phyloP scores from a whole-genome alignment of 1,140 invertebrate genomes.

The Bombus cullumanus region DNA sequence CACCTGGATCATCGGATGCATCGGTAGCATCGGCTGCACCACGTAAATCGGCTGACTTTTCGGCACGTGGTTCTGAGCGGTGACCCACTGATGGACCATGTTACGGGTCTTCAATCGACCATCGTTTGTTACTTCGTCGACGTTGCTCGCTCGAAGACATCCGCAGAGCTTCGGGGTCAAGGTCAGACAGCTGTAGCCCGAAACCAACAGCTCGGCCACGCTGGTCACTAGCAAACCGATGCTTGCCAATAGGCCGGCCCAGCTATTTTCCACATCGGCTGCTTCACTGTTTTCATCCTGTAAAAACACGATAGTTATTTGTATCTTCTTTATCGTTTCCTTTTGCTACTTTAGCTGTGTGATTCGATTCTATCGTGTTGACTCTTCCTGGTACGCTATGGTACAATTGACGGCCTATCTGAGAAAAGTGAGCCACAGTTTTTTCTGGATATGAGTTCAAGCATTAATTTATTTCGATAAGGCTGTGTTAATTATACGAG shows the following conservation, averaged over 20 bases:
- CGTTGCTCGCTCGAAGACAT: slow-evolving; percentile 69
- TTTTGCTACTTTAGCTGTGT: not conserved
- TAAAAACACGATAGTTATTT: not conserved
- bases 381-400: too few species aligned
- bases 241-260: slow-evolving; percentile 77
- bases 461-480: too few species aligned
- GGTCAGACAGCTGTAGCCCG: slow-evolving; percentile 79
- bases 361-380: too few species aligned
- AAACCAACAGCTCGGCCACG: slow-evolving; percentile 76
- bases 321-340: not conserved
- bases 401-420: too few species aligned
- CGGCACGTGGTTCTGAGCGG: slow-evolving; percentile 76
- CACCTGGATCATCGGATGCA: slow-evolving; percentile 80
- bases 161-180: slow-evolving; percentile 79
- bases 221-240: slow-evolving; percentile 78
- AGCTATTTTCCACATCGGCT: slow-evolving; percentile 72
- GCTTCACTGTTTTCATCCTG: slow-evolving; percentile 71
- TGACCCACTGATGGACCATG: slow-evolving; percentile 82
- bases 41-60: slow-evolving; percentile 79
- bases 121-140: slow-evolving; percentile 53
- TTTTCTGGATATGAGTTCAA: too few species aligned
- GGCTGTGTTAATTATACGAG: too few species aligned
- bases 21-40: slow-evolving; percentile 76
- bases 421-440: too few species aligned
- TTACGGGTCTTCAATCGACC: slow-evolving; percentile 78